Percentiles rank a stretch among this genome's conserved stretches.
Evolutionary conservation across 2,888 invertebrate species (phyloP).

Genomic region (Acholoe squamosa): DNA sequence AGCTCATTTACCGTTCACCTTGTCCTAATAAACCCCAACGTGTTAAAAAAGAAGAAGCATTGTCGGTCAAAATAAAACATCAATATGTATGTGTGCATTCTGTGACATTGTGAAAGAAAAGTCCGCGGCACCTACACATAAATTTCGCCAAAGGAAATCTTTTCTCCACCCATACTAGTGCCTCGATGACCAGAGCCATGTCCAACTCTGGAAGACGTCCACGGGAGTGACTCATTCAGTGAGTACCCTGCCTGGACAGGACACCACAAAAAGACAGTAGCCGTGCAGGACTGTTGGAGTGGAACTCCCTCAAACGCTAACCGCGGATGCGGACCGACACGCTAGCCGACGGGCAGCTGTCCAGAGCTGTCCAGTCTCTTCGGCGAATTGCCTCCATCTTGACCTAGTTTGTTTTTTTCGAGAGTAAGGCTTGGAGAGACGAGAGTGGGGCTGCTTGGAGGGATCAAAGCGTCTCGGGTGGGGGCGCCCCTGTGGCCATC

Average conservation of each 20-base stretch:
- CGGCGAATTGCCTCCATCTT: slow-evolving; percentile 32
- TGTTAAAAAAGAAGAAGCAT: too few relatives aligned
- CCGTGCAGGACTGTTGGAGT: slow-evolving; percentile 19
- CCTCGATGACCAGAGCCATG: too few relatives aligned
- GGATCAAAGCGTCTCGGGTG: slow-evolving; percentile 52
- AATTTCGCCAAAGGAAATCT: too few relatives aligned
- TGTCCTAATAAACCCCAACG: too few relatives aligned
- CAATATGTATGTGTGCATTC: too few relatives aligned
- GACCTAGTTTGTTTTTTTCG: slow-evolving; percentile 50
- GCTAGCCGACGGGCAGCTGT: slow-evolving; percentile 34
- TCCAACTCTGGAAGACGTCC: too few relatives aligned
- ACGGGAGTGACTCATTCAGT: too few relatives aligned
- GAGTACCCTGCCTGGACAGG: neutral
- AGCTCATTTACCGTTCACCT: too few relatives aligned
- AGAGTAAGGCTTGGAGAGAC: slow-evolving; percentile 36
- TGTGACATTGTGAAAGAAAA: too few relatives aligned
- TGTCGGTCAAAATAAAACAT: too few relatives aligned
- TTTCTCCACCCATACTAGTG: too few relatives aligned
- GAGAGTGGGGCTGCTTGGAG: neutral
- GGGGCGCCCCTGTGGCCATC: slow-evolving; percentile 58
- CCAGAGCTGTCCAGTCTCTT: slow-evolving; percentile 50
- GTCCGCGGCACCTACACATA: too few relatives aligned
- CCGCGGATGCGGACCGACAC: neutral
- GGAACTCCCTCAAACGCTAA: slow-evolving; percentile 46
- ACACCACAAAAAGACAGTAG: neutral